Conservation (phyloP, 2,888 invertebrate species). For the Alentia gelatinosa region DNA sequence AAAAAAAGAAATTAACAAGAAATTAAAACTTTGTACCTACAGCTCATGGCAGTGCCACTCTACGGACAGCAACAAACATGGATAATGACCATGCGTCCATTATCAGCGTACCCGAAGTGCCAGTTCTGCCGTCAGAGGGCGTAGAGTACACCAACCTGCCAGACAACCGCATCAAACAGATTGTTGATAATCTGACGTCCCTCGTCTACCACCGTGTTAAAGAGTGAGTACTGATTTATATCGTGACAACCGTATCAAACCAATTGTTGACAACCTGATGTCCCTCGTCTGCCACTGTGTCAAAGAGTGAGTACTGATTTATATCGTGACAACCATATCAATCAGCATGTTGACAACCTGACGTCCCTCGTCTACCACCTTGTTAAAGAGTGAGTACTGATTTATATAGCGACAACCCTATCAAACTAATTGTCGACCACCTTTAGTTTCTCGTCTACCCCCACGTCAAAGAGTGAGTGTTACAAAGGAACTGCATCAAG, state of each 20-base stretch:
- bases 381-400: constrained; percentile 71
- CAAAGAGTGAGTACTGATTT: too few species aligned
- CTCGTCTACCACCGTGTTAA: constrained; percentile 73
- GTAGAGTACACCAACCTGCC: constrained; percentile 75
- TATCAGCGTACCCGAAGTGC: constrained; percentile 68
- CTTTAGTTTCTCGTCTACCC: too few species aligned
- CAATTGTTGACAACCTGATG: too few species aligned
- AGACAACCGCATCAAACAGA: constrained; percentile 73
- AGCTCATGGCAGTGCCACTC: background rate
- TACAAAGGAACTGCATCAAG: too few species aligned
- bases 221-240: constrained; percentile 70
- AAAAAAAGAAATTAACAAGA: background rate
- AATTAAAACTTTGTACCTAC: background rate
- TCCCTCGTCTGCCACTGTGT: too few species aligned
- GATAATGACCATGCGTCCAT: background rate
- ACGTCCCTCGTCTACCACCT: constrained; percentile 75
- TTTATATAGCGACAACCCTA: too few species aligned
- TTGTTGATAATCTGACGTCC: constrained; percentile 76
- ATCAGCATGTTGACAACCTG: constrained; percentile 74
- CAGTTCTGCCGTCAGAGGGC: constrained; percentile 74
- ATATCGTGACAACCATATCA: constrained; percentile 73
- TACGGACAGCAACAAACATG: background rate
- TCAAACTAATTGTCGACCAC: too few species aligned
- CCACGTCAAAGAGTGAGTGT: too few species aligned
- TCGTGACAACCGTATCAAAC: too few species aligned